A percentile compares a stretch with the other conserved stretches of the same genome.
Evolutionary conservation across 2,888 invertebrate species (phyloP).

Genomic region (Lasioglossum marginatum): DNA sequence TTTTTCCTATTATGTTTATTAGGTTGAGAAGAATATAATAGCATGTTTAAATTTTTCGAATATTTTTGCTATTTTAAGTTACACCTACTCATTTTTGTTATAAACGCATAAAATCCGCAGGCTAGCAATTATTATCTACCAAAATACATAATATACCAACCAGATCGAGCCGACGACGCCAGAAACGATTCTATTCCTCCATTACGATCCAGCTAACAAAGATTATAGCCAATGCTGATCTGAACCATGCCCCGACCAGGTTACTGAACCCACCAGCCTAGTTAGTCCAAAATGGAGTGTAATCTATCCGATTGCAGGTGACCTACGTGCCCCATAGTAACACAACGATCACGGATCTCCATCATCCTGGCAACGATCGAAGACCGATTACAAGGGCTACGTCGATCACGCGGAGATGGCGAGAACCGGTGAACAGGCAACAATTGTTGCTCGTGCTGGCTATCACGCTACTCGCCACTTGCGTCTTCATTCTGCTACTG

Average conservation of each 20-base stretch:
- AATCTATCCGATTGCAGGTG: slow-evolving; percentile 70
- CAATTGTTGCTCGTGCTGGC: slow-evolving; percentile 78
- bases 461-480: slow-evolving; percentile 76
- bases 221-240: background rate
- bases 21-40: no score
- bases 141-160: no score
- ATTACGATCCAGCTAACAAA: background rate
- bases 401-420: slow-evolving; percentile 76
- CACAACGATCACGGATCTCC: slow-evolving; percentile 75
- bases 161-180: background rate
- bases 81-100: no score
- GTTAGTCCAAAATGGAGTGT: background rate
- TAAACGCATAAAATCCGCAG: no score
- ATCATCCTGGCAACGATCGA: slow-evolving; percentile 67
- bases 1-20: no score
- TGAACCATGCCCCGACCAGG: background rate
- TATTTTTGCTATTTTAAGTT: no score
- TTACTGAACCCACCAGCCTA: background rate
- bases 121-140: no score
- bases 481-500: slow-evolving; percentile 78
- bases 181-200: background rate
- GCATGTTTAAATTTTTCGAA: no score
- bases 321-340: slow-evolving; percentile 78
- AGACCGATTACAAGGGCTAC: slow-evolving; percentile 73
- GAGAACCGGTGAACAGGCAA: slow-evolving; percentile 74